Conservation (phyloP, 2,113 vertebrate species). For the Archocentrus centrarchus region DNA sequence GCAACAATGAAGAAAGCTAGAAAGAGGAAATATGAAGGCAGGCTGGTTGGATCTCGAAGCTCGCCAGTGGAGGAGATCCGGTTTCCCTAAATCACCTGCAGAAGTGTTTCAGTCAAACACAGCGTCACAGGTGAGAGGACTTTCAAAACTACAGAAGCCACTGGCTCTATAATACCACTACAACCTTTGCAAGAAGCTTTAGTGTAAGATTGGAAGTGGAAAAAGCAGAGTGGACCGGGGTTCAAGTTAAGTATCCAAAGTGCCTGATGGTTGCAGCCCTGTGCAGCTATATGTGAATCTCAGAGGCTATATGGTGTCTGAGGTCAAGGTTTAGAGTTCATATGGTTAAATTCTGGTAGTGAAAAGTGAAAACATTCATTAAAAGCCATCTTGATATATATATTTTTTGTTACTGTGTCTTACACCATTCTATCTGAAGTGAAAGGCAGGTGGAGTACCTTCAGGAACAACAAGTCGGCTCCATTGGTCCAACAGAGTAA, state of each 20-base stretch:
- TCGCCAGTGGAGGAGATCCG: slow-evolving; percentile 26
- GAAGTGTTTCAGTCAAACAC: slow-evolving; percentile 9
- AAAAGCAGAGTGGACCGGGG: slow-evolving; percentile 8
- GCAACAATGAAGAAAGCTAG: slow-evolving; percentile 13
- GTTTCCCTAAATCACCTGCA: slow-evolving; percentile 13
- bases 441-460: slow-evolving; percentile 36
- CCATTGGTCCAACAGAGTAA: neutral
- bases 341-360: slow-evolving; percentile 19
- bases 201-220: neutral
- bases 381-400: slow-evolving; percentile 2
- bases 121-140: slow-evolving; percentile 8
- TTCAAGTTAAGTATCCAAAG: slow-evolving; percentile 59
- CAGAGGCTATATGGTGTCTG: slow-evolving; percentile 67
- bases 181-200: slow-evolving; percentile 15
- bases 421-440: slow-evolving; percentile 8
- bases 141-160: slow-evolving; percentile 36
- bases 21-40: slow-evolving; percentile 39
- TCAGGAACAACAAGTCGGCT: slow-evolving; percentile 8
- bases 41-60: slow-evolving; percentile 32
- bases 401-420: slow-evolving; percentile 5
- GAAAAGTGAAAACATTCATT: slow-evolving; percentile 60
- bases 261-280: slow-evolving; percentile 45
- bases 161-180: slow-evolving; percentile 11
- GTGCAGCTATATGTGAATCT: slow-evolving; percentile 45
- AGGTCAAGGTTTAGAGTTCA: slow-evolving; percentile 55